Percentiles rank a stretch among this genome's conserved stretches.
Evolutionary conservation across 2,797 vertebrate genomes (phyloP).

Genomic region (Falco berigora): DNA sequence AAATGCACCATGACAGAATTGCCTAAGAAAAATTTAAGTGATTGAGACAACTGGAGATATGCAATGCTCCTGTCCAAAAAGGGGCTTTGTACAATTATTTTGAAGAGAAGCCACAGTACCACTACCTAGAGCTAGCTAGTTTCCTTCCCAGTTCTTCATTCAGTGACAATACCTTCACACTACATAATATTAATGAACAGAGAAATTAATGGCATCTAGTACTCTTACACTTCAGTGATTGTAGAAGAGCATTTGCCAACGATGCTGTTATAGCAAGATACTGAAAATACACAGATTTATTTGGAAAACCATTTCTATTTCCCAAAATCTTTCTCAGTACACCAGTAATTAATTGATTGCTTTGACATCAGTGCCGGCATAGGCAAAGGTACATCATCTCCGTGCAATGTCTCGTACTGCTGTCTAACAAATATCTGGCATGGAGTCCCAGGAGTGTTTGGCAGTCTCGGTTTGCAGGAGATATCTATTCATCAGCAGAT

Average conservation of each 20-base stretch:
- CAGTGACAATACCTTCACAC: background rate
- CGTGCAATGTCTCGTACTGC: background rate
- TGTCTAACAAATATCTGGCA: background rate
- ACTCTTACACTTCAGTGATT: background rate
- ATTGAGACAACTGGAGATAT: background rate
- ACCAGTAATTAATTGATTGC: background rate
- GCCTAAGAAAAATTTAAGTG: background rate
- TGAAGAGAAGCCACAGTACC: background rate
- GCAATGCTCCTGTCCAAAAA: background rate
- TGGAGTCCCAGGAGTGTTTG: background rate
- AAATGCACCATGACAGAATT: background rate
- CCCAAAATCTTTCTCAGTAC: background rate
- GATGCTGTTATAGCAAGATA: background rate
- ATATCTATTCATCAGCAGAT: slow-evolving; percentile 30
- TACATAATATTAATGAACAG: background rate
- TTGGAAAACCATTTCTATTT: background rate
- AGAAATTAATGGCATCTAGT: background rate
- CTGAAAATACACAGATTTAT: background rate
- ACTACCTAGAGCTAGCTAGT: background rate
- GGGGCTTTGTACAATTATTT: background rate
- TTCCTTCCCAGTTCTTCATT: background rate
- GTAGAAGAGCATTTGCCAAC: background rate
- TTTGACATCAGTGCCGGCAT: background rate
- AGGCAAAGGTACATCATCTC: background rate
- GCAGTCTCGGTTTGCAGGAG: background rate